Percentiles rank a stretch among this genome's conserved stretches.
Conservation (phyloP, 1,140 invertebrate genomes). For the Coelopa frigida region DNA sequence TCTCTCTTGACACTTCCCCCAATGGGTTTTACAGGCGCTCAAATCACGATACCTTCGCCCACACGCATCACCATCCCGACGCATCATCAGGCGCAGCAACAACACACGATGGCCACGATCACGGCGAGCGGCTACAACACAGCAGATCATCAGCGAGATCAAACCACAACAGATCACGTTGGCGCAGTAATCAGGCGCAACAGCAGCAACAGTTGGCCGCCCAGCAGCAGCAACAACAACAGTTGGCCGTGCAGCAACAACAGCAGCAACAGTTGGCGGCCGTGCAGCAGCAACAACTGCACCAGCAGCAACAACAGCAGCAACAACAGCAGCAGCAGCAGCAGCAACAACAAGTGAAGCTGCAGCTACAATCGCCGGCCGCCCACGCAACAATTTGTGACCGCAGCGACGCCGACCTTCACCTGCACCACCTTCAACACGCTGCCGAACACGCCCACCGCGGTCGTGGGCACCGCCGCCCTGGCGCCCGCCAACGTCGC, state of each 20-base stretch:
- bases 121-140: slow-evolving; percentile 38
- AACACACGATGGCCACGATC: slow-evolving; percentile 41
- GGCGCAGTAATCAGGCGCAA: slow-evolving; percentile 40
- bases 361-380: slow-evolving; percentile 12
- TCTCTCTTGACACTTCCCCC: background rate
- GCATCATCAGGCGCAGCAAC: slow-evolving; percentile 19
- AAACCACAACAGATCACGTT: slow-evolving; percentile 42
- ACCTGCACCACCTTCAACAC: slow-evolving; percentile 30
- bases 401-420: slow-evolving; percentile 37
- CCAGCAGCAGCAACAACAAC: no score
- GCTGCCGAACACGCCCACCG: slow-evolving; percentile 20
- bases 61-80: slow-evolving; percentile 17
- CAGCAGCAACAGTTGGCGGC: slow-evolving; percentile 17
- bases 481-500: background rate
- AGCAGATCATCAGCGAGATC: slow-evolving; percentile 42
- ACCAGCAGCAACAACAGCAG: slow-evolving; percentile 31
- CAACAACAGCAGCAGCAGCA: slow-evolving; percentile 24
- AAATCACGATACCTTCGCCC: slow-evolving; percentile 39
- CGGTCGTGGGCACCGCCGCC: background rate
- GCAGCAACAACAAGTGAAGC: slow-evolving; percentile 21
- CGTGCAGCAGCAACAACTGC: slow-evolving; percentile 23
- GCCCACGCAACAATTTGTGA: slow-evolving; percentile 16
- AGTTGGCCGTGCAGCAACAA: no score
- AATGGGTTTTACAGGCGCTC: slow-evolving; percentile 25
- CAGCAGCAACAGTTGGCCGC: no score